These are phyloP conservation scores for Podarcis raffonei DNA, from an alignment of 2,113 vertebrate species.

Conservation along the genomic window DNA sequence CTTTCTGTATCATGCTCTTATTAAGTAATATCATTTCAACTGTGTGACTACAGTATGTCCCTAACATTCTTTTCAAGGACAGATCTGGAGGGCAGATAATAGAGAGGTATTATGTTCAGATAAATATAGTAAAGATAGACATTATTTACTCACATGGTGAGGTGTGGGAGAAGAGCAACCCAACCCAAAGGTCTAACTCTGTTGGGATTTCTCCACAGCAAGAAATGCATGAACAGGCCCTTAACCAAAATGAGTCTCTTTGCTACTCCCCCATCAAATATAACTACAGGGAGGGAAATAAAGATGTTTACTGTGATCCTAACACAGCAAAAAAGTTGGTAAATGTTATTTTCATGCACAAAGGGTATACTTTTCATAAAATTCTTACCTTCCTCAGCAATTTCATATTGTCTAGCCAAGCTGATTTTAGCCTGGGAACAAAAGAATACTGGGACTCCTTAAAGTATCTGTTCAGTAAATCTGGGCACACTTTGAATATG, in stretches of 20 bases:
- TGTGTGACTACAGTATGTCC: neutral
- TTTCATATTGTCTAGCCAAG: slow-evolving; percentile 90
- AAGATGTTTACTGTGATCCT: neutral
- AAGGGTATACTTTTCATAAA: neutral
- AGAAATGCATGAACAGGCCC: neutral
- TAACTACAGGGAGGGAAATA: neutral
- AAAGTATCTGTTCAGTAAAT: slow-evolving; percentile 89
- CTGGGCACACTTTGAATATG: slow-evolving; percentile 86
- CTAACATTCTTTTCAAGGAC: neutral
- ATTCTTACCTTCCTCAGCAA: slow-evolving; percentile 88
- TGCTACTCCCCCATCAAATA: neutral
- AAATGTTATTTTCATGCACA: neutral
- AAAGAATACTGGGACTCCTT: slow-evolving; percentile 89
- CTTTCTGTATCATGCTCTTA: neutral
- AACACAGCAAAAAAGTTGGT: neutral
- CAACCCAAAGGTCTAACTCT: neutral
- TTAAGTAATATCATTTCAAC: neutral
- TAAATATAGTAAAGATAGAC: neutral
- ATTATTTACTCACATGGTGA: neutral
- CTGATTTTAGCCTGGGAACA: slow-evolving; percentile 81
- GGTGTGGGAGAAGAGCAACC: neutral
- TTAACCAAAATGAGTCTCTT: neutral
- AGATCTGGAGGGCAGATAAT: too few species aligned
- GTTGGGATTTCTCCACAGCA: neutral
- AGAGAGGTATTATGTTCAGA: neutral